Conservation (phyloP, 2,888 invertebrate genomes). For the Napeogenes inachia region DNA sequence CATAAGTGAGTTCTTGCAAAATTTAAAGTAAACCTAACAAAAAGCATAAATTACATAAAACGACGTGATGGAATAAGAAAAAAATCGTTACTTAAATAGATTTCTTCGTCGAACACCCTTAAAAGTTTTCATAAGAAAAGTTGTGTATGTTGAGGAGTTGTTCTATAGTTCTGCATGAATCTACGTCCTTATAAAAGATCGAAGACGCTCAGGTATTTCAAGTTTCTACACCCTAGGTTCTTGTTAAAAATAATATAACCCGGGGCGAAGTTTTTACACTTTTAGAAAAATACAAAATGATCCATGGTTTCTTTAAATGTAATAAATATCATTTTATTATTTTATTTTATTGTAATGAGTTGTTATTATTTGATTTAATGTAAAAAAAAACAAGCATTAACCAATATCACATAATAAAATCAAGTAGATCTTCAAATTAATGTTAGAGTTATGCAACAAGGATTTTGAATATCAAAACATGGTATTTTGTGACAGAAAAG, state of each 20-base stretch:
- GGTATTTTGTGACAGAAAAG: no score
- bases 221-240: constrained; percentile 16
- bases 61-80: constrained; percentile 8
- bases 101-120: constrained; percentile 51
- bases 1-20: no score
- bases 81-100: constrained; percentile 45
- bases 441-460: no score
- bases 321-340: not conserved
- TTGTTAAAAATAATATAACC: constrained; percentile 14
- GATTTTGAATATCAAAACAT: no score
- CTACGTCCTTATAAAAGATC: constrained; percentile 21
- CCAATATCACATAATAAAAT: no score
- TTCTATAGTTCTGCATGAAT: constrained; percentile 33
- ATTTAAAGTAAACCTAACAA: constrained; percentile 39
- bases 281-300: not conserved
- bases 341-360: not conserved
- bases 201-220: constrained; percentile 18
- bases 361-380: no score
- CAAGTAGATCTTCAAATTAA: no score
- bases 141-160: constrained; percentile 40
- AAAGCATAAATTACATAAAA: constrained; percentile 33
- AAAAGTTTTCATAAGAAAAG: constrained; percentile 61
- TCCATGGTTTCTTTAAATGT: not conserved
- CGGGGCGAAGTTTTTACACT: not conserved
- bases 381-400: no score